Evolutionary conservation across 1,140 invertebrate genomes (phyloP), one percentile per base, ranked within the genome.

Genomic region (Drosophila leontia): DNA sequence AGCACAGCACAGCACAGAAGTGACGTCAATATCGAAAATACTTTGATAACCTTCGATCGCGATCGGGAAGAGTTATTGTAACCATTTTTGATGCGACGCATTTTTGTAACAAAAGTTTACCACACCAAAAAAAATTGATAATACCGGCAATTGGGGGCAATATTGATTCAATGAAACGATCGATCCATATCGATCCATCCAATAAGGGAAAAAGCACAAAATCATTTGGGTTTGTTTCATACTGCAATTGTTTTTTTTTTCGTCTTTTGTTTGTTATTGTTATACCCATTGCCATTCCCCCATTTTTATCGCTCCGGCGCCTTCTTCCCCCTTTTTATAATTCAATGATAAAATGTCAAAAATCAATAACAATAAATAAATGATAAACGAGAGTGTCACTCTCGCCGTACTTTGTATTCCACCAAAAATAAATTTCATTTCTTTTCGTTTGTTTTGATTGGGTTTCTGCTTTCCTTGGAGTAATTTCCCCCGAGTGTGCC

Each of bases 321-420:
- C 45, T 42, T 42, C 68, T 32, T 44, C 56, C 42, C 37, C 34
- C 45, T 44, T 60, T 75, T 64, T 71, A 78, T 88, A 88, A 88
- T 90, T 88, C 84, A 88, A 88, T 88, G 84, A 88, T 90, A 90
- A 90, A 88, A 88, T 88, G 84, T 88, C 84, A 88, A 88, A 90
- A 88, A 88, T 88, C 85, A 88, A 84, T 88, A 88, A 90, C 80
- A 90, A 88, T 88, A 88, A 88, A 88, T 88, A 88, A 90, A 86
- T 80, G 82, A 86, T 85, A 85, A 85, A 88, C 81, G 85, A 88
- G 80, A 83, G 77, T 78, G 71, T 72, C 47, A 82, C 60, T 51
- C 53, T 26, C 7, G 19, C 59, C 71, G 80, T 83, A 88, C 84
- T 88, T 88, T 88, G 84, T 84, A 88, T 87, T 78, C 75, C 64